Conservation (phyloP, 1,140 invertebrate genomes). For the Nephila pilipes region DNA sequence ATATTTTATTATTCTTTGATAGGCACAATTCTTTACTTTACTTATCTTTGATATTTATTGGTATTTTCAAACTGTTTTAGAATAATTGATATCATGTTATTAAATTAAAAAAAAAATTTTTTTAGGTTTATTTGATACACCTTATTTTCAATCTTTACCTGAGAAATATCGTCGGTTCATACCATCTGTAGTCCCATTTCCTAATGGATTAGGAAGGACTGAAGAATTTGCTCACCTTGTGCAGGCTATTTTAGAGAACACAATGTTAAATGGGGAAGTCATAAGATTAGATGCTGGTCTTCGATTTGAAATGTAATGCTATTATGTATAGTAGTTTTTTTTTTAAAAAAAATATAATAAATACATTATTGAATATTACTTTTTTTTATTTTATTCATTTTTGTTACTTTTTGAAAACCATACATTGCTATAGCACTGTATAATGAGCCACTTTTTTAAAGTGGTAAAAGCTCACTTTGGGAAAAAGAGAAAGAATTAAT, state of each 20-base stretch:
- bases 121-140: conserved; percentile 83
- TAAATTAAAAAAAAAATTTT: background rate
- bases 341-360: background rate
- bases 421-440: no score
- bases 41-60: no score
- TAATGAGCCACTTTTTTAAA: no score
- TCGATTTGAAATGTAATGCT: conserved; percentile 77
- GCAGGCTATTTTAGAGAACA: conserved; percentile 93
- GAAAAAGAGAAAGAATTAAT: no score
- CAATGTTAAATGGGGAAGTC: conserved; percentile 95
- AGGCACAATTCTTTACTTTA: no score
- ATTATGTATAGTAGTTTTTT: background rate
- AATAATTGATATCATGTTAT: background rate
- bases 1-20: no score
- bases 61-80: no score
- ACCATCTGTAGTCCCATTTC: conserved; percentile 88
- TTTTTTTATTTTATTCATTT: no score
- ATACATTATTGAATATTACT: background rate
- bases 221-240: conserved; percentile 94
- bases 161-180: conserved; percentile 81
- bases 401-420: no score
- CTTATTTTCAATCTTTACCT: conserved; percentile 81
- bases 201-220: conserved; percentile 91
- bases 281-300: conserved; percentile 96
- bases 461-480: no score